Conservation (phyloP, 2,113 vertebrate species). For the Dasyprocta punctata region DNA sequence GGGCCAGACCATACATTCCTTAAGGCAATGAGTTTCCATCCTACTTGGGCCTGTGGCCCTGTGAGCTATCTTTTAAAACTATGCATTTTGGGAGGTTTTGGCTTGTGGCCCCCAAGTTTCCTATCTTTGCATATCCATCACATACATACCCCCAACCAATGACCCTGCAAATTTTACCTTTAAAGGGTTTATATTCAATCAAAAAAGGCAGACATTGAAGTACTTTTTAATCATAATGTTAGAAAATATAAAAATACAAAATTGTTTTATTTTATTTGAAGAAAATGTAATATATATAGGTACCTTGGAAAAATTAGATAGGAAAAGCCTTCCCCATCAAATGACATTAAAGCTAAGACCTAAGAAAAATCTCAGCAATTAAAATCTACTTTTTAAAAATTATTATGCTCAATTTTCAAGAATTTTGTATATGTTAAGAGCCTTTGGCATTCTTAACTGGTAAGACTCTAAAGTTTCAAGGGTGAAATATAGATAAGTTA, state of each 20-base stretch:
- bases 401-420: neutral
- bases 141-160: neutral
- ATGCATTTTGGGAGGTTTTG: neutral
- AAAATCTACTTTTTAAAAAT: neutral
- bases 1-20: no score
- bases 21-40: neutral
- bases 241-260: neutral
- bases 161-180: neutral
- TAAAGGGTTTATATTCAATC: neutral
- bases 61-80: neutral
- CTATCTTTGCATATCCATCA: neutral
- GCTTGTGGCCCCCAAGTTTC: neutral
- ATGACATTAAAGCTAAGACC: neutral
- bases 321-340: neutral
- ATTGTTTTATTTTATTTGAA: neutral
- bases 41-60: neutral
- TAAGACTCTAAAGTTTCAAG: neutral
- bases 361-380: neutral
- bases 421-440: neutral
- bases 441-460: neutral
- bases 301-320: neutral
- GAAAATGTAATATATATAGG: neutral
- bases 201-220: neutral
- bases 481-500: neutral
- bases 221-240: neutral